Percentiles rank a stretch among this genome's conserved stretches.
Conservation (phyloP, 2,113 vertebrate genomes). For the Hymenochirus boettgeri region DNA sequence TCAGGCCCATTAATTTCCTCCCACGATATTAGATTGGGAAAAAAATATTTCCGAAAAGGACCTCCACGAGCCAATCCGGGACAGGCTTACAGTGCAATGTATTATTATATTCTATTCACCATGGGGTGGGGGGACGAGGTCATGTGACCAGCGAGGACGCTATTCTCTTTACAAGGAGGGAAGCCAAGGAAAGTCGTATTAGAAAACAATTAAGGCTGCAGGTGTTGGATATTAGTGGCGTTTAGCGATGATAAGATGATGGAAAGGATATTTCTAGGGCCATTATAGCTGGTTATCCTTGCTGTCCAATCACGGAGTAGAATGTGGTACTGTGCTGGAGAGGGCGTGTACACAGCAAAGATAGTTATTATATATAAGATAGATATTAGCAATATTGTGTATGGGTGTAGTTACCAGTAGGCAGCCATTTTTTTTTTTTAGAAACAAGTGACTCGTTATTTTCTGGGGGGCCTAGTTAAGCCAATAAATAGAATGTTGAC, state of each 20-base stretch:
- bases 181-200: not conserved
- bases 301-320: no score
- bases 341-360: no score
- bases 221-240: not conserved
- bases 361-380: no score
- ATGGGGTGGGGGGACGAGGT: not conserved
- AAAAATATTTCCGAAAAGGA: constrained; percentile 25
- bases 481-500: no score
- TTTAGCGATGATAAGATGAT: constrained; percentile 1
- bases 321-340: no score
- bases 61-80: constrained; percentile 29
- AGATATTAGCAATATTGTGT: no score
- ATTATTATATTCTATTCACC: not conserved
- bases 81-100: not conserved
- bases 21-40: constrained; percentile 37
- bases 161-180: constrained; percentile 19
- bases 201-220: constrained; percentile 11
- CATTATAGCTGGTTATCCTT: no score
- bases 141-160: constrained; percentile 6
- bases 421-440: no score
- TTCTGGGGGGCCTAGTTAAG: no score
- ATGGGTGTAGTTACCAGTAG: no score
- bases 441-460: no score
- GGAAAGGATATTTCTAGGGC: not conserved
- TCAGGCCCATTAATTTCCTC: constrained; percentile 37